Base-by-base conservation (phyloP, 2,888 invertebrate species). In the Spodoptera picta region DNA sequence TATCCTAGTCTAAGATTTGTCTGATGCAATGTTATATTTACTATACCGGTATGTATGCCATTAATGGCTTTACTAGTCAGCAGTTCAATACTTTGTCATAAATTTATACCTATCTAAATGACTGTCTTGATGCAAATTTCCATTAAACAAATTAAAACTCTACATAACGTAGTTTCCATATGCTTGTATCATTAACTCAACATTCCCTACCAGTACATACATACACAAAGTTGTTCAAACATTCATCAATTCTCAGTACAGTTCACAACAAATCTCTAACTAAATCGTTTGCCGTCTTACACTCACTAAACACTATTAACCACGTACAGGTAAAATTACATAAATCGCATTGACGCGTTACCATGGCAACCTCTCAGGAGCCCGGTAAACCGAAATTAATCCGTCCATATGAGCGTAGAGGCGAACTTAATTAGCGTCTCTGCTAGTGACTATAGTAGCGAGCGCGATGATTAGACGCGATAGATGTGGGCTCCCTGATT, bases 371-470 rank as follows among this genome's bases (percentile, higher is more conserved):
- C 69, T 60, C 67, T 60, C 64, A 57, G 67, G 67, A 66, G 55
- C 67, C 72, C 71, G 73, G 77, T 71, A 64, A 72, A 77, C 71
- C 76, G 65, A 85, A 84, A 85, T 89, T 87, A 89, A 87, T 88
- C 85, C 85, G 65, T 57, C 67, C 77, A 79, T 78, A 81, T 77
- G 80, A 84, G 83, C 82, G 83, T 86, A 87, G 84, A 85, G 86
- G 84, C 86, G 84, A 85, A 90, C 90, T 89, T 88, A 89, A 90
- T 90, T 90, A 90, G 84, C 75, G 61, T 69, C 72, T 78, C 76
- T 79, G 75, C 64, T 69, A 49, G 70, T 67, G 57, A 78, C 74
- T 80, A 65, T 81, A 75, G 72, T 65, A 63, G 75, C 65, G 54
- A 61, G 73, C 73, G 70, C 27, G 65, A 73, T 79, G 72, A 79